Evolutionary conservation across 2,113 vertebrate species (phyloP).

Genomic region (Oceanodroma tethys): DNA sequence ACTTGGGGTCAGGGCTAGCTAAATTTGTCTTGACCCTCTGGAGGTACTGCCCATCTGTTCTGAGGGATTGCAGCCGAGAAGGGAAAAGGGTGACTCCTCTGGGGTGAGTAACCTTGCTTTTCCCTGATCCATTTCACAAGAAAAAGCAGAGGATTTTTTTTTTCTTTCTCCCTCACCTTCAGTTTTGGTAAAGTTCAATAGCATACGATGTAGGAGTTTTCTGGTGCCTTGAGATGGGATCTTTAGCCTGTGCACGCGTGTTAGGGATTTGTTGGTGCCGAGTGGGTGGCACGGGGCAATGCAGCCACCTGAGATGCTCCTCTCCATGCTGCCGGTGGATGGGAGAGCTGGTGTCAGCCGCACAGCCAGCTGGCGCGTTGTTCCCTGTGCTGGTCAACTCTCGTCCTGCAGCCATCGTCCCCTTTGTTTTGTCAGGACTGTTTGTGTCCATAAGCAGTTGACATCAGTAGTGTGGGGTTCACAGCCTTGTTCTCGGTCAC

Average conservation of each 20-base stretch:
- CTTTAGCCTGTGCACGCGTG: neutral
- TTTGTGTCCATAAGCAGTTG: neutral
- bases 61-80: conserved; percentile 51
- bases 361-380: neutral
- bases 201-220: neutral
- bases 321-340: accelerated
- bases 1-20: conserved; percentile 48
- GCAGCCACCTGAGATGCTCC: neutral
- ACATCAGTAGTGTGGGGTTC: neutral
- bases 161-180: neutral
- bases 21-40: conserved; percentile 46
- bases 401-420: neutral
- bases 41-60: conserved; percentile 60
- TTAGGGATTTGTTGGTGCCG: neutral
- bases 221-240: neutral
- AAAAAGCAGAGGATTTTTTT: neutral
- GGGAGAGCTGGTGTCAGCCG: neutral
- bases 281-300: neutral
- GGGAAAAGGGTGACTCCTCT: conserved; percentile 1
- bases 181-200: neutral
- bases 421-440: neutral
- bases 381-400: neutral
- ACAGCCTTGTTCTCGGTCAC: neutral
- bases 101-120: conserved; percentile 58
- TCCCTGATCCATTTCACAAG: conserved; percentile 28